Evolutionary conservation across 2,797 vertebrate genomes (phyloP).

Genomic region (Pyrocephalus nanus): DNA sequence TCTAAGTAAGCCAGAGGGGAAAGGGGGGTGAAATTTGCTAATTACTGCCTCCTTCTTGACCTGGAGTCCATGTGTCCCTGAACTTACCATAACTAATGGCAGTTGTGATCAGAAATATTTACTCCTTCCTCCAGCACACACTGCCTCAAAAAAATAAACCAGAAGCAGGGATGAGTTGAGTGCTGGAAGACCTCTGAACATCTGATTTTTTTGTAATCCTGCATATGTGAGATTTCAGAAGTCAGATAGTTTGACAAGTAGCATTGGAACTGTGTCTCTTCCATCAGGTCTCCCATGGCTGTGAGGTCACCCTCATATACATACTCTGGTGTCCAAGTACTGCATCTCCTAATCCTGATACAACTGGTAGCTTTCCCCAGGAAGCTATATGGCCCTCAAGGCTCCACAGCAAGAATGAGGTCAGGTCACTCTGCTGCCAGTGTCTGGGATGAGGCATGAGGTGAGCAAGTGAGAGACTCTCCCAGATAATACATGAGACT

Average conservation of each 20-base stretch:
- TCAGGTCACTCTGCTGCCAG: background rate
- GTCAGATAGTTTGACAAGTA: background rate
- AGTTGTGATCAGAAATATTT: background rate
- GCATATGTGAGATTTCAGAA: background rate
- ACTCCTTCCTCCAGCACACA: background rate
- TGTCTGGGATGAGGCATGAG: background rate
- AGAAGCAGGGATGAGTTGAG: background rate
- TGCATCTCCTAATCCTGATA: background rate
- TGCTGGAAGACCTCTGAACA: background rate
- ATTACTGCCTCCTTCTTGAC: background rate
- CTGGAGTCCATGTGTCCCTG: background rate
- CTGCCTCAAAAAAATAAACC: background rate
- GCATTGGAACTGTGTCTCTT: background rate
- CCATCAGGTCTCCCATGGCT: background rate
- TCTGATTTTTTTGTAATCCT: background rate
- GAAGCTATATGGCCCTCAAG: background rate
- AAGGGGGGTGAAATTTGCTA: background rate
- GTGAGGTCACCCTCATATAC: background rate
- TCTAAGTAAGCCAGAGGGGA: conserved; percentile 1
- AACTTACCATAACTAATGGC: background rate
- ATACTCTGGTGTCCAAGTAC: background rate
- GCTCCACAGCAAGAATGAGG: background rate
- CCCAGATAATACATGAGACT: background rate
- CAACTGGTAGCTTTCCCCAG: background rate
- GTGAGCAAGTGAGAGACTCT: background rate